A percentile compares a stretch with the other conserved stretches of the same genome.
Conservation (phyloP, 2,113 vertebrate species). For the Halichoeres trimaculatus region DNA sequence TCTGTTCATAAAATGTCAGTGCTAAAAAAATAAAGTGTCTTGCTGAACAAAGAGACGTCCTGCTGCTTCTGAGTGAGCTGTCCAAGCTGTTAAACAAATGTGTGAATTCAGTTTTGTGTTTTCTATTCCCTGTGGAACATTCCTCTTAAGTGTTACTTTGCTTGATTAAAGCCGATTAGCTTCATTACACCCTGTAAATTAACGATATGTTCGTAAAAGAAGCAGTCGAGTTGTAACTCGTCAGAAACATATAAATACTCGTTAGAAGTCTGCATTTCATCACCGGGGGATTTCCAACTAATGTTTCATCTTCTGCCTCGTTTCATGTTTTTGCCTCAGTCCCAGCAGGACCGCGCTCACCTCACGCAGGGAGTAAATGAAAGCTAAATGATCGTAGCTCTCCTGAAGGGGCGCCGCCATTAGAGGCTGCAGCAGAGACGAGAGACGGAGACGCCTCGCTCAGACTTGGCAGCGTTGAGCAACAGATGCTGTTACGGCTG, state of each 20-base stretch:
- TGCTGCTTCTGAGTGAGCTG: neutral
- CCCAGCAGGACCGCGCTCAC: conserved; percentile 64
- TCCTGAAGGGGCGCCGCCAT: conserved; percentile 66
- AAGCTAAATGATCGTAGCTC: conserved; percentile 73
- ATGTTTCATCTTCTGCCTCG: conserved; percentile 57
- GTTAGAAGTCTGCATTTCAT: conserved; percentile 68
- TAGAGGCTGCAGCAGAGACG: conserved; percentile 62
- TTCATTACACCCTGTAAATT: neutral
- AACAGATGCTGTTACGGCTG: conserved; percentile 70
- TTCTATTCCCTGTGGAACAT: neutral
- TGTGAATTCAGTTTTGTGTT: neutral
- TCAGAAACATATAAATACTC: conserved; percentile 56
- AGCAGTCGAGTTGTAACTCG: conserved; percentile 27
- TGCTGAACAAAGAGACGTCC: neutral
- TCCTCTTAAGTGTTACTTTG: neutral
- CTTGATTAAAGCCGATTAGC: neutral
- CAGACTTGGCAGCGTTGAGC: conserved; percentile 58
- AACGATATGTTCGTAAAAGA: neutral
- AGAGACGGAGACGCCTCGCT: conserved; percentile 35
- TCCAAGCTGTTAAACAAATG: neutral
- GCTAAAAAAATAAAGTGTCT: neutral
- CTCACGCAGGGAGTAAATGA: conserved; percentile 75
- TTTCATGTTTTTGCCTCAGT: conserved; percentile 48
- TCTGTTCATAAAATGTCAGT: neutral
- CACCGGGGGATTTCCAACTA: conserved; percentile 41